Percentiles rank a stretch among this genome's conserved stretches.
Conservation (phyloP, 1,140 invertebrate species). For the Musca vetustissima region DNA sequence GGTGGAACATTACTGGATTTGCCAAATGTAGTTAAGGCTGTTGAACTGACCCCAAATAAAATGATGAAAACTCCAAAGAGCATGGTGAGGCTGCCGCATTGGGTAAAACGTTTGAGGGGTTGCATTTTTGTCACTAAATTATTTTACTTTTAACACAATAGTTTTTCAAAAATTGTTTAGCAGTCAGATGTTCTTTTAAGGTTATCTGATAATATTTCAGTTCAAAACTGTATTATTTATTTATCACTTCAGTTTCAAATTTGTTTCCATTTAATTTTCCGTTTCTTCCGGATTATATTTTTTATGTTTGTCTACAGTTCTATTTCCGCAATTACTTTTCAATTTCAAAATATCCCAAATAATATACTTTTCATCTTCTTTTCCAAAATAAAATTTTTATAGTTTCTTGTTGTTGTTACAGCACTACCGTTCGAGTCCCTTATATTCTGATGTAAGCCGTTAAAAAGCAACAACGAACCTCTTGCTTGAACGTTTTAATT, state of each 20-base stretch:
- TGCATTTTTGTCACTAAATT: slow-evolving; percentile 39
- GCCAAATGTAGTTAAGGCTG: slow-evolving; percentile 69
- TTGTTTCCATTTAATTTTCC: too few relatives aligned
- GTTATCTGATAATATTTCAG: too few relatives aligned
- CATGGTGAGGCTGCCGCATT: slow-evolving; percentile 55
- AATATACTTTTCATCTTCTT: neutral
- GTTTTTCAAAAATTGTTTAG: too few relatives aligned
- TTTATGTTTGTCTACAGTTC: neutral
- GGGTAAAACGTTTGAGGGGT: slow-evolving; percentile 54
- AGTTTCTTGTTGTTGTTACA: too few relatives aligned
- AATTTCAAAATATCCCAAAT: neutral
- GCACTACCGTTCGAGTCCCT: neutral
- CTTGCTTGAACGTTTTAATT: slow-evolving; percentile 47
- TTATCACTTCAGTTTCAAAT: neutral
- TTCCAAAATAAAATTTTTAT: neutral
- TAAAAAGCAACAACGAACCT: slow-evolving; percentile 29
- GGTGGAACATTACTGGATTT: slow-evolving; percentile 64
- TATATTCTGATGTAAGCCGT: slow-evolving; percentile 5
- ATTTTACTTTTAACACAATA: too few relatives aligned
- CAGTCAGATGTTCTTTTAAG: too few relatives aligned
- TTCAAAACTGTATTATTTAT: neutral
- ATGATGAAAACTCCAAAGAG: slow-evolving; percentile 54
- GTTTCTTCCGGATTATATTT: too few relatives aligned
- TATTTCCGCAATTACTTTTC: too few relatives aligned
- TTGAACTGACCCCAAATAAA: slow-evolving; percentile 56